These are phyloP conservation scores for Fissipunctia ypsillon DNA, from an alignment of 2,888 invertebrate species.

Conservation along the genomic window DNA sequence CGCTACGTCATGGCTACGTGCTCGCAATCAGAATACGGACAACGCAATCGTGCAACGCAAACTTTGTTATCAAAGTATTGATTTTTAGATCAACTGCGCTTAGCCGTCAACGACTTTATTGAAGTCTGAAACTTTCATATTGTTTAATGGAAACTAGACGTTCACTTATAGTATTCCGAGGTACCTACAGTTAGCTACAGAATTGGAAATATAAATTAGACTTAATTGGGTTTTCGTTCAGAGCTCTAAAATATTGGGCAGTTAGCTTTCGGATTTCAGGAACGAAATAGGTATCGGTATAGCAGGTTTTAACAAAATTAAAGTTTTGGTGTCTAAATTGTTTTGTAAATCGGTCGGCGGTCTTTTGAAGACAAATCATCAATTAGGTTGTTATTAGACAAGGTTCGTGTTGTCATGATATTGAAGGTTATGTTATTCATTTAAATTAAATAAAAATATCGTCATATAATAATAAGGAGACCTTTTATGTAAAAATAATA, in stretches of 20 bases:
- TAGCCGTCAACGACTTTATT: conserved; percentile 65
- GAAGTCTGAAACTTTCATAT: conserved; percentile 61
- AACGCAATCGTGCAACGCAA: conserved; percentile 65
- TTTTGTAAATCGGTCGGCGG: conserved; percentile 12
- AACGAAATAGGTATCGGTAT: no score
- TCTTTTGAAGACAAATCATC: background rate
- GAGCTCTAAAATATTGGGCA: conserved; percentile 42
- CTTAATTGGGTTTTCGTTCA: conserved; percentile 48
- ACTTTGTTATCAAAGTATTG: conserved; percentile 70
- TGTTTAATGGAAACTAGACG: conserved; percentile 57
- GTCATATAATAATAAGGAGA: background rate
- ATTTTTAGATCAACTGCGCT: conserved; percentile 66
- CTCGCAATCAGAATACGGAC: conserved; percentile 77
- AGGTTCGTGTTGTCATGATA: background rate
- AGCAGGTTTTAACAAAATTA: conserved; percentile 16
- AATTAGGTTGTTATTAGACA: background rate
- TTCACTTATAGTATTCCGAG: conserved; percentile 31
- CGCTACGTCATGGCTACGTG: conserved; percentile 86
- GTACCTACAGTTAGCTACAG: conserved; percentile 41
- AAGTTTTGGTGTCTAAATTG: conserved; percentile 32
- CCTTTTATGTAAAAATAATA: background rate
- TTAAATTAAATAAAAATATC: background rate
- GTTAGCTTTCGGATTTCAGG: conserved; percentile 45
- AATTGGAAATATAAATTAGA: conserved; percentile 59
- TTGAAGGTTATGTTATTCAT: background rate